Conservation (phyloP, 2,797 vertebrate genomes). For the Lophius americanus region DNA sequence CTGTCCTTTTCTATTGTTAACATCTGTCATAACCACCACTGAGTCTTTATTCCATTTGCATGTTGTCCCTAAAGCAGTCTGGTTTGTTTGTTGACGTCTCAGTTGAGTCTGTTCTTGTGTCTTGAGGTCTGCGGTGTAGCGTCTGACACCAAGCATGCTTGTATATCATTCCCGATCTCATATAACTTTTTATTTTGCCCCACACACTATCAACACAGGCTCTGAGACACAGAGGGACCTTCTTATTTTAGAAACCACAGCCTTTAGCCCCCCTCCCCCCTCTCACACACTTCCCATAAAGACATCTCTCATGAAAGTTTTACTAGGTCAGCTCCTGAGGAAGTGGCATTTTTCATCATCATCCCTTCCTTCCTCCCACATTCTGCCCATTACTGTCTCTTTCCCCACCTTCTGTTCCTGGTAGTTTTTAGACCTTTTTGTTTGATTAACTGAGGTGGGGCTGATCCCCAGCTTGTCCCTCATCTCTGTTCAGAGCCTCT, state of each 20-base stretch:
- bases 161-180: conserved; percentile 48
- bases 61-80: conserved; percentile 1
- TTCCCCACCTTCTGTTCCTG: conserved; percentile 44
- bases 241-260: conserved; percentile 60
- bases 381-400: conserved; percentile 34
- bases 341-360: conserved; percentile 49
- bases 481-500: conserved; percentile 37
- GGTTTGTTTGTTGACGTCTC: conserved; percentile 14
- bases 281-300: conserved; percentile 37
- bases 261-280: conserved; percentile 16
- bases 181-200: conserved; percentile 32
- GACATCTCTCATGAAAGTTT: conserved; percentile 68
- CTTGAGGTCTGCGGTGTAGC: conserved; percentile 21
- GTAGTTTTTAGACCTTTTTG: conserved; percentile 58
- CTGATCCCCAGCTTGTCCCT: conserved; percentile 63
- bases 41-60: conserved; percentile 24
- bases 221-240: conserved; percentile 29
- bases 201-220: conserved; percentile 20
- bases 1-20: conserved; percentile 27
- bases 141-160: conserved; percentile 23
- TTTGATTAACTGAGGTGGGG: conserved; percentile 58
- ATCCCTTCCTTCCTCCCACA: conserved; percentile 3
- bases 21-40: conserved; percentile 21
- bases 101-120: conserved; percentile 29
- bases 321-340: conserved; percentile 66